Conservation (phyloP, 2,113 vertebrate species). For the Opisthocomus hoazin region DNA sequence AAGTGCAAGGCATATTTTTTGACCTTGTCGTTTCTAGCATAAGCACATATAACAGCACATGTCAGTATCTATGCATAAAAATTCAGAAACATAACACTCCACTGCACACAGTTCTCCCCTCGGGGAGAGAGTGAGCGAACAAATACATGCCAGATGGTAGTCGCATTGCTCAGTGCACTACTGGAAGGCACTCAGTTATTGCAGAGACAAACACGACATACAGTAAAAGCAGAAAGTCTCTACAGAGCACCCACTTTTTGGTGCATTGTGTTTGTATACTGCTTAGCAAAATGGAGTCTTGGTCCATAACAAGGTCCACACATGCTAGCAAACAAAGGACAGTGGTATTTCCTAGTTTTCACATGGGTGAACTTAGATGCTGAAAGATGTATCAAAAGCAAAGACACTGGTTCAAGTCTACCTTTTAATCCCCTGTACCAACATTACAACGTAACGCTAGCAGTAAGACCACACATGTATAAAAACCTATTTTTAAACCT, state of each 20-base stretch:
- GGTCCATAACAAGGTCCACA: neutral
- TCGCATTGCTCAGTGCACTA: neutral
- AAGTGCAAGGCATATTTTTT: neutral
- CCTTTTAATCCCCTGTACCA: neutral
- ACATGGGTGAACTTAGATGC: rapidly evolving
- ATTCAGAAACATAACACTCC: conserved; percentile 35
- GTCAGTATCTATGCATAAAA: conserved; percentile 13
- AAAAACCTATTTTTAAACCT: neutral
- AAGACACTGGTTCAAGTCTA: neutral
- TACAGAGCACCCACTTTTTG: neutral
- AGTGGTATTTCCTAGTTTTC: neutral
- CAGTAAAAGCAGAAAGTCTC: neutral
- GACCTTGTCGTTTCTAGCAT: conserved; percentile 6
- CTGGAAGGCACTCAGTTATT: conserved; percentile 23
- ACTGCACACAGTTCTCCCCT: conserved; percentile 11
- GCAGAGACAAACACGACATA: neutral
- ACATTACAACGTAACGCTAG: neutral
- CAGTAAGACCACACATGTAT: neutral
- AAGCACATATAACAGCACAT: neutral
- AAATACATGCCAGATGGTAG: conserved; percentile 56
- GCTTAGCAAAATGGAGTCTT: neutral
- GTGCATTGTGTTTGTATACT: neutral
- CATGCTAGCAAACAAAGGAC: neutral
- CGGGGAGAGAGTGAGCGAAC: neutral
- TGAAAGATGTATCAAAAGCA: neutral